Conservation (phyloP, 2,888 invertebrate species). For the Harmothoe impar region DNA sequence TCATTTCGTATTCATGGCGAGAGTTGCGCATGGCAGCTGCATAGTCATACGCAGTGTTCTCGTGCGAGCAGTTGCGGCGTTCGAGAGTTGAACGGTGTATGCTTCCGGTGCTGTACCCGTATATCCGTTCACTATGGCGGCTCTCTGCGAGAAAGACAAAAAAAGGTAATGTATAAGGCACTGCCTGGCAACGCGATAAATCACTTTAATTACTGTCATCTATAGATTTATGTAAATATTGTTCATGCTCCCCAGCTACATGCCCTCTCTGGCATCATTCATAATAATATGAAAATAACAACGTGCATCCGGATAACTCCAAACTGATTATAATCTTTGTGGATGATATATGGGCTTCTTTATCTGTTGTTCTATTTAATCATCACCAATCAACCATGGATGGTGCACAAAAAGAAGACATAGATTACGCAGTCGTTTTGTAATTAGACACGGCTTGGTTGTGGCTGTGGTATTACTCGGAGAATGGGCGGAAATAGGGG, state of each 20-base stretch:
- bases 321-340: background rate
- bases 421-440: background rate
- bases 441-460: background rate
- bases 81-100: slow-evolving; percentile 49
- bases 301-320: too few species aligned
- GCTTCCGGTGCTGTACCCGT: slow-evolving; percentile 55
- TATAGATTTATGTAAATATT: slow-evolving; percentile 33
- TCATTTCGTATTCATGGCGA: slow-evolving; percentile 60
- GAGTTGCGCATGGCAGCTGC: slow-evolving; percentile 55
- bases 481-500: slow-evolving; percentile 35
- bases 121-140: slow-evolving; percentile 44
- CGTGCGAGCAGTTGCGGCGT: slow-evolving; percentile 23
- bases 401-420: background rate
- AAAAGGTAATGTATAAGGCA: background rate
- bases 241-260: background rate
- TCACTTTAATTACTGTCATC: slow-evolving; percentile 28
- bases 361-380: slow-evolving; percentile 39
- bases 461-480: background rate
- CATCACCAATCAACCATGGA: slow-evolving; percentile 3
- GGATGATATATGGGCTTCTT: background rate
- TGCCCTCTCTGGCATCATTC: background rate
- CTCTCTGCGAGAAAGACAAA: slow-evolving; percentile 31
- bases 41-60: slow-evolving; percentile 58
- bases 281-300: too few species aligned
- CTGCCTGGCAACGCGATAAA: background rate